These are phyloP conservation scores for Cavia aperea DNA, from an alignment of 2,113 vertebrate genomes.

Conservation along the genomic window DNA sequence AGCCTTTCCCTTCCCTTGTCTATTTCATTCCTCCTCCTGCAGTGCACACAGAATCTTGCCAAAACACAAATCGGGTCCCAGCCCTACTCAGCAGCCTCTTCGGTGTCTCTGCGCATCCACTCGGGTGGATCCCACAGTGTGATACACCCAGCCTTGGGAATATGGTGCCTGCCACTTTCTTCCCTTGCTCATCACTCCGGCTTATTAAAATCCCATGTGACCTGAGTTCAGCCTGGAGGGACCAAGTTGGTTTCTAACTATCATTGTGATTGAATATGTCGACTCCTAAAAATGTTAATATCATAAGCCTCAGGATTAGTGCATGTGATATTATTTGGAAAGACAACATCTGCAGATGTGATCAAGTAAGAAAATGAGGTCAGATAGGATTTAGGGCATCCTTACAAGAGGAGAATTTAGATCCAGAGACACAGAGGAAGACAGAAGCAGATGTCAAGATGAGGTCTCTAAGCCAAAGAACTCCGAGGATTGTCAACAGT, in stretches of 20 bases:
- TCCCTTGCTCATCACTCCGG: not conserved
- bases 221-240: not conserved
- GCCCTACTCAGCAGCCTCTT: not conserved
- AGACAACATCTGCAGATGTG: not conserved
- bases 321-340: not conserved
- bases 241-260: not conserved
- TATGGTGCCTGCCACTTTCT: not conserved
- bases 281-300: not conserved
- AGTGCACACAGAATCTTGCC: not conserved
- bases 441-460: not conserved
- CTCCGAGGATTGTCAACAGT: not conserved
- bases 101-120: fast-evolving
- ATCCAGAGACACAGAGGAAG: not conserved
- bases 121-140: not conserved
- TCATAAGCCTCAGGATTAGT: not conserved
- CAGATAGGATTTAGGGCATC: not conserved
- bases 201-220: not conserved
- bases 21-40: not conserved
- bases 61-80: not conserved
- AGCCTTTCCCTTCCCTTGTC: not conserved
- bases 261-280: not conserved
- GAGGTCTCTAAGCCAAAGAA: not conserved
- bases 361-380: not conserved
- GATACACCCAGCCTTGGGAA: not conserved
- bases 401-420: not conserved